Evolutionary conservation across 2,888 invertebrate genomes (phyloP).

Genomic region (Geotrupes spiniger): DNA sequence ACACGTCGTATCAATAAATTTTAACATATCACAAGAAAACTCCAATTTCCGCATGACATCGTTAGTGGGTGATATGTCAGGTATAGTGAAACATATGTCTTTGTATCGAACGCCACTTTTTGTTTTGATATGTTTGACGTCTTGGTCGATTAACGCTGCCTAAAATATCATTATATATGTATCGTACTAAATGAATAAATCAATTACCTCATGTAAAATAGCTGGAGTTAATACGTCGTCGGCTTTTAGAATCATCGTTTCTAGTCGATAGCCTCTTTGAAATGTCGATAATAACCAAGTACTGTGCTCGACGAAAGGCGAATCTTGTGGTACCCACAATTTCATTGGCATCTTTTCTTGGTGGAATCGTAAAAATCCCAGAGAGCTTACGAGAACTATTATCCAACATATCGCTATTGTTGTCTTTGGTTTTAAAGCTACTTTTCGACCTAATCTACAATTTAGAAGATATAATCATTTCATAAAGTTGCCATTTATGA

Average conservation of each 20-base stretch:
- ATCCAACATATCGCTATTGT: constrained; percentile 58
- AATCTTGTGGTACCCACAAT: constrained; percentile 73
- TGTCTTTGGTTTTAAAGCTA: constrained; percentile 60
- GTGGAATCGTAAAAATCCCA: constrained; percentile 64
- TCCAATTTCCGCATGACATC: constrained; percentile 10
- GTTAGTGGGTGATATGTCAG: constrained; percentile 16
- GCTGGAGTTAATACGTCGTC: constrained; percentile 65
- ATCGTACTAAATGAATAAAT: not conserved
- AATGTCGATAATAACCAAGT: constrained; percentile 70
- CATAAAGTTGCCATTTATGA: not conserved
- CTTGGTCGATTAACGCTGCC: constrained; percentile 12
- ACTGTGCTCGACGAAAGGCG: constrained; percentile 66
- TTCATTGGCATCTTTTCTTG: constrained; percentile 74
- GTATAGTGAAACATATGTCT: constrained; percentile 16
- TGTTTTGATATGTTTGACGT: constrained; percentile 12
- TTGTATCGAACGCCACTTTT: constrained; percentile 6
- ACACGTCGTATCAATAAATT: constrained; percentile 61
- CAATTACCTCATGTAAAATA: constrained; percentile 53
- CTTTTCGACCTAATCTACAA: constrained; percentile 60
- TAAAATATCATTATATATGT: constrained; percentile 1
- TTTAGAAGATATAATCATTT: not conserved
- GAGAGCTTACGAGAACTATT: constrained; percentile 57
- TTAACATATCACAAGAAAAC: constrained; percentile 57
- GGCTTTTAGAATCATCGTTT: constrained; percentile 62
- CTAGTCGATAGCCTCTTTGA: constrained; percentile 61